phyloP scores from a whole-genome alignment of 2,113 vertebrate species.

The Eurypyga helias region DNA sequence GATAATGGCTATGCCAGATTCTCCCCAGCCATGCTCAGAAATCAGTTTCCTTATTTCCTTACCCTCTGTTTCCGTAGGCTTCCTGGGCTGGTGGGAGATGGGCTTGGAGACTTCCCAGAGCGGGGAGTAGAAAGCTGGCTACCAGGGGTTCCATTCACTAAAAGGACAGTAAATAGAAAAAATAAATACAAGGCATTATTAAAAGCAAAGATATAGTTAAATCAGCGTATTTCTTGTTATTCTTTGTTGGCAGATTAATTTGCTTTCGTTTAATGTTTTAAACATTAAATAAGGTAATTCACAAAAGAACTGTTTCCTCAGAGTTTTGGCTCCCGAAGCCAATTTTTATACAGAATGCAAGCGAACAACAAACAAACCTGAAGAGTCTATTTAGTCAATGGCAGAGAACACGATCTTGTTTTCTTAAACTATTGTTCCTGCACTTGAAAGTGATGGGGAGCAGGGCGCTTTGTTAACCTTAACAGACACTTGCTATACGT shows the following conservation, averaged over 20 bases:
- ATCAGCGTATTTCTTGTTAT: background rate
- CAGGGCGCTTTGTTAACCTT: background rate
- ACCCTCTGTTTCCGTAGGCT: conserved; percentile 95
- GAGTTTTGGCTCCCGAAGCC: background rate
- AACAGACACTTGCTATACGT: background rate
- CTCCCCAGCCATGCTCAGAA: conserved; percentile 14
- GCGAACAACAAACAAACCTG: background rate
- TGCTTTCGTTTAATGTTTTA: background rate
- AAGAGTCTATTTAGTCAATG: background rate
- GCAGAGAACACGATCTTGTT: background rate
- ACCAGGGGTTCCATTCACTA: conserved; percentile 95
- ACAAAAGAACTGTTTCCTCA: background rate
- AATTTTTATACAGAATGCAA: background rate
- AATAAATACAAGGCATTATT: conserved; percentile 11
- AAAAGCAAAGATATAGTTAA: background rate
- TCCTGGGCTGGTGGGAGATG: conserved; percentile 94
- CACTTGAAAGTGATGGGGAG: background rate
- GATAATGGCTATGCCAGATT: background rate
- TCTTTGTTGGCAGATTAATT: background rate
- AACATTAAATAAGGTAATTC: background rate
- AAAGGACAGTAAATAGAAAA: conserved; percentile 32
- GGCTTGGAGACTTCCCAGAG: conserved; percentile 96
- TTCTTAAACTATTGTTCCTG: background rate
- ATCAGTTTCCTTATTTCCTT: conserved; percentile 68
- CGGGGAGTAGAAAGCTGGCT: conserved; percentile 97